Percentiles rank a stretch among this genome's conserved stretches.
Conservation (phyloP, 2,888 invertebrate species). For the Macrosoma leucophasiata region DNA sequence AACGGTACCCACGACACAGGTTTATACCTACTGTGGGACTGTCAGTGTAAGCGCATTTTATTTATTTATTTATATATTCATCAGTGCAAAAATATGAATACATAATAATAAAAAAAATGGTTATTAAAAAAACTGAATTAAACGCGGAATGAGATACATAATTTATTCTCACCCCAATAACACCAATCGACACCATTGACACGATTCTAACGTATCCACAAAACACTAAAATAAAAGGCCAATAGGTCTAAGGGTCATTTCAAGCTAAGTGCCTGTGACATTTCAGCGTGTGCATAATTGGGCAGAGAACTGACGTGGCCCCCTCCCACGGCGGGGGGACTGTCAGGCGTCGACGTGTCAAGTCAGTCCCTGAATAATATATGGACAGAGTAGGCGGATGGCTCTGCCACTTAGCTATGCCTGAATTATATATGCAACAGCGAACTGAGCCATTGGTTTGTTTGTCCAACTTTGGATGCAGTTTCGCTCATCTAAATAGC, state of each 20-base stretch:
- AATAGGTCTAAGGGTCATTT: constrained; percentile 72
- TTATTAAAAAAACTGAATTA: too few species aligned
- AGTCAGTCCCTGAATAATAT: constrained; percentile 66
- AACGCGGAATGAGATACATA: too few species aligned
- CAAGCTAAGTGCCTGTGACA: constrained; percentile 65
- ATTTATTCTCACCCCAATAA: background rate
- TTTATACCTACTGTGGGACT: too few species aligned
- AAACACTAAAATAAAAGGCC: constrained; percentile 63
- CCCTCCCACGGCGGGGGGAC: constrained; percentile 34
- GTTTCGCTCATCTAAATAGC: too few species aligned
- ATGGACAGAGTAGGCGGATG: constrained; percentile 61
- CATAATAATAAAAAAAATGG: too few species aligned
- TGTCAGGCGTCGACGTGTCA: constrained; percentile 69
- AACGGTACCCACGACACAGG: too few species aligned
- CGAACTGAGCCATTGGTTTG: constrained; percentile 39
- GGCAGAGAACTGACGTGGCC: constrained; percentile 66
- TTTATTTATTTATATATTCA: too few species aligned
- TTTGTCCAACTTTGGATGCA: too few species aligned
- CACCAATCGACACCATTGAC: constrained; percentile 6
- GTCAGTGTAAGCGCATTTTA: too few species aligned
- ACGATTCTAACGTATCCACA: constrained; percentile 49
- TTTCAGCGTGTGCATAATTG: constrained; percentile 71
- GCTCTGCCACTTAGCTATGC: constrained; percentile 64
- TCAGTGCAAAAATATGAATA: too few species aligned
- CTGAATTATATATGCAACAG: constrained; percentile 64